These are phyloP conservation scores for Hanleya hanleyi DNA, from an alignment of 2,888 invertebrate species.

Conservation along the genomic window DNA sequence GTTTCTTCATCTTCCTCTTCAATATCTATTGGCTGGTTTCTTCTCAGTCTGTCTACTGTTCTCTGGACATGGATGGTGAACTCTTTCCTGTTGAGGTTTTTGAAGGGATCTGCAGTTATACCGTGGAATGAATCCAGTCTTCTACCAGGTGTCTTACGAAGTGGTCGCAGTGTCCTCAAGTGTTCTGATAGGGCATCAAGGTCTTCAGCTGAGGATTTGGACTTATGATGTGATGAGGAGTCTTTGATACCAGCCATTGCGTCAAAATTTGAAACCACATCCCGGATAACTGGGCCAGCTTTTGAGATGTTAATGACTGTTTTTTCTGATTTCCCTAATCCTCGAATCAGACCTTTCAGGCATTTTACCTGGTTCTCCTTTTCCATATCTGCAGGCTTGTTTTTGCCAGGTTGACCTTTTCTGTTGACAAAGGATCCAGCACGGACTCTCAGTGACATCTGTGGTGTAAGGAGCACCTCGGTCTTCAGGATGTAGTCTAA, in stretches of 20 bases:
- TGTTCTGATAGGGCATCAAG: neutral
- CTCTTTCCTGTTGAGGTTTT: neutral
- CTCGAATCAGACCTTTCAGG: neutral
- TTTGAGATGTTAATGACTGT: neutral
- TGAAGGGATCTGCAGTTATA: neutral
- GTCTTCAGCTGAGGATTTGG: neutral
- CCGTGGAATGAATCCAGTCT: neutral
- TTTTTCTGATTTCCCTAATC: neutral
- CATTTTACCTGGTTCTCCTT: too few species aligned
- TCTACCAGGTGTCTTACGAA: neutral
- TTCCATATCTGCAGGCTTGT: too few species aligned
- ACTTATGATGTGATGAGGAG: neutral
- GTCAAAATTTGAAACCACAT: slow-evolving; percentile 5
- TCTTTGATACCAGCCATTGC: neutral
- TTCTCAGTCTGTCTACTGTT: neutral
- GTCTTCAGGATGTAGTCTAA: too few species aligned
- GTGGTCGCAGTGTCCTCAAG: neutral
- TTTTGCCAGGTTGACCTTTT: too few species aligned
- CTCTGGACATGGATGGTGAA: neutral
- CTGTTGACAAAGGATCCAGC: too few species aligned
- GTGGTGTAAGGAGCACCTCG: too few species aligned
- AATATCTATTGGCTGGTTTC: neutral
- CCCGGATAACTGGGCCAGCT: neutral
- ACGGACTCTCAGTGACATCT: too few species aligned
- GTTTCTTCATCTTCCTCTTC: neutral